Percentiles rank a stretch among this genome's conserved stretches.
Evolutionary conservation across 2,888 invertebrate species (phyloP).

Genomic region (Agriotes lineatus): DNA sequence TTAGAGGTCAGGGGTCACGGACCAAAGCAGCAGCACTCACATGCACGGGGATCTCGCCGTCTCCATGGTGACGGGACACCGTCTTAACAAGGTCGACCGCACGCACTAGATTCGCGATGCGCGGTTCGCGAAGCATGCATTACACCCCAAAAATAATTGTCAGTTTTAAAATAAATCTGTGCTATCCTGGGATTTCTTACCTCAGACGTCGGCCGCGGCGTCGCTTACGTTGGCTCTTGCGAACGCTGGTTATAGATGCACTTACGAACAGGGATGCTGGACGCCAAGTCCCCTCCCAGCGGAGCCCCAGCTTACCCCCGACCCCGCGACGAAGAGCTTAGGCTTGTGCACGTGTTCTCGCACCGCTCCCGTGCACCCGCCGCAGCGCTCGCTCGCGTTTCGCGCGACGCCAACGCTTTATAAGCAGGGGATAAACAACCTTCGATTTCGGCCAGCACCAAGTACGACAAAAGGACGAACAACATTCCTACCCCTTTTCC

Average conservation of each 20-base stretch:
- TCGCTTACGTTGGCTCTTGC: slow-evolving; percentile 50
- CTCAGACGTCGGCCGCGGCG: slow-evolving; percentile 50
- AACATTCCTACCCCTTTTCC: not conserved
- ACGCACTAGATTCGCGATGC: slow-evolving; percentile 44
- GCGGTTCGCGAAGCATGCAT: slow-evolving; percentile 51
- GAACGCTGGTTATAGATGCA: slow-evolving; percentile 53
- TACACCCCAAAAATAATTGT: slow-evolving; percentile 54
- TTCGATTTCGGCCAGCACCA: slow-evolving; percentile 11
- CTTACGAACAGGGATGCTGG: slow-evolving; percentile 55
- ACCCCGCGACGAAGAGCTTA: slow-evolving; percentile 48
- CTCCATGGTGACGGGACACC: slow-evolving; percentile 48
- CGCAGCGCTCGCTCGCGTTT: slow-evolving; percentile 48
- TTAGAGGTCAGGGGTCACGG: slow-evolving; percentile 44
- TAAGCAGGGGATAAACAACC: slow-evolving; percentile 50
- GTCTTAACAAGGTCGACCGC: slow-evolving; percentile 43
- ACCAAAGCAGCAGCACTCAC: slow-evolving; percentile 45
- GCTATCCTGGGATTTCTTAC: slow-evolving; percentile 53
- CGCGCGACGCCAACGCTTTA: slow-evolving; percentile 50
- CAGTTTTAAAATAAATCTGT: slow-evolving; percentile 55
- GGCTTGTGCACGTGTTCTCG: slow-evolving; percentile 54
- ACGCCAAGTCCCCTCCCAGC: slow-evolving; percentile 54
- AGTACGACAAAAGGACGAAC: not conserved
- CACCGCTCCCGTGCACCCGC: slow-evolving; percentile 43
- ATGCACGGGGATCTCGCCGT: slow-evolving; percentile 47
- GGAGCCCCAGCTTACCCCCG: slow-evolving; percentile 48